phyloP scores from a whole-genome alignment of 2,888 invertebrate genomes.

The Lithophane leautieri region DNA sequence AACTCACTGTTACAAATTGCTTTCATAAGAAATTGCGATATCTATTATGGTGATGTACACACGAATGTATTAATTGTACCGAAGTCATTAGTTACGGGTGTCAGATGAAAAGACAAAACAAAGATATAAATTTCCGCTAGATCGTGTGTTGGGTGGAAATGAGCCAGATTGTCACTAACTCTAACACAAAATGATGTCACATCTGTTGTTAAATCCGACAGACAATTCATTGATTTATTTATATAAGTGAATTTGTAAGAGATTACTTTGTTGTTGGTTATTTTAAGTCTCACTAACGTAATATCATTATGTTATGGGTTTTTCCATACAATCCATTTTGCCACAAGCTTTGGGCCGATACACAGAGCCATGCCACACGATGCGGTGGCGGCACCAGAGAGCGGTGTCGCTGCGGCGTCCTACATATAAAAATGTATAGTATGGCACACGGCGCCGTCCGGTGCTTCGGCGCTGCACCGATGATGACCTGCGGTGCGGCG shows the following conservation, averaged over 20 bases:
- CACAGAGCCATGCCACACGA: too few species aligned
- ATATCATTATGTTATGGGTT: neutral
- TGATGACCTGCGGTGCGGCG: too few species aligned
- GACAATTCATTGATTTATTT: conserved; percentile 50
- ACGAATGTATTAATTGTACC: conserved; percentile 58
- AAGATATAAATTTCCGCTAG: conserved; percentile 65
- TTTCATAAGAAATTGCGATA: conserved; percentile 52
- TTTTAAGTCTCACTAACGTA: neutral
- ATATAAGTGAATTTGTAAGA: conserved; percentile 21
- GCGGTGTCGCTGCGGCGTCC: too few species aligned
- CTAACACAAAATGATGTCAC: conserved; percentile 54
- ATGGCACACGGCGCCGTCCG: too few species aligned
- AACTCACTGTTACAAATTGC: conserved; percentile 57
- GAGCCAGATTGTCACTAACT: conserved; percentile 70
- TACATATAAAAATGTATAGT: too few species aligned
- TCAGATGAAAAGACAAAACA: conserved; percentile 70
- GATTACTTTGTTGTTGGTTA: conserved; percentile 26
- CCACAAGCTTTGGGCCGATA: too few species aligned
- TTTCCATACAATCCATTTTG: neutral
- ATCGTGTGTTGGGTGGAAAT: conserved; percentile 65
- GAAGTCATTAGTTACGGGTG: conserved; percentile 65
- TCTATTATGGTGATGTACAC: conserved; percentile 58
- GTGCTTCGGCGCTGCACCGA: too few species aligned
- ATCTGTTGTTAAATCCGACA: conserved; percentile 45
- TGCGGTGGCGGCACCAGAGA: too few species aligned